These are phyloP conservation scores for Hyperoodon ampullatus DNA, from an alignment of 2,113 vertebrate genomes.

Conservation along the genomic window DNA sequence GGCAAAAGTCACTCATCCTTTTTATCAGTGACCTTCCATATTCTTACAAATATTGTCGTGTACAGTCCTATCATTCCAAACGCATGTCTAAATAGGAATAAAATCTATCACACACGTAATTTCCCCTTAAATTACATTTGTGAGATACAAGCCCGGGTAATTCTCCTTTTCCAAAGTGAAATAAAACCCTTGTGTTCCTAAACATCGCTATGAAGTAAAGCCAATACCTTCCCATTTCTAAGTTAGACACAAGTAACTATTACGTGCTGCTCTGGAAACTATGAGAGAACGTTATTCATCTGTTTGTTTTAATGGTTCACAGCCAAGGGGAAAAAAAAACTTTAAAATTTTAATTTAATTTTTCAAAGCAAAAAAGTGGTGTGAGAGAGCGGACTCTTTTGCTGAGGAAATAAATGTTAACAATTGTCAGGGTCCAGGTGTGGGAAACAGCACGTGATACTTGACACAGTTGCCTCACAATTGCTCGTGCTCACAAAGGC, in stretches of 20 bases:
- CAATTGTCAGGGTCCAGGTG: not conserved
- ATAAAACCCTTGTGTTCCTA: conserved; percentile 66
- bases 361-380: conserved; percentile 42
- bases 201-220: conserved; percentile 61
- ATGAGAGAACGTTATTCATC: conserved; percentile 80
- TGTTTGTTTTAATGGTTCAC: conserved; percentile 83
- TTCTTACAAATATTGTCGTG: not conserved
- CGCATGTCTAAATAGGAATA: conserved; percentile 54
- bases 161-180: conserved; percentile 65
- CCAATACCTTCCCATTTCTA: conserved; percentile 72
- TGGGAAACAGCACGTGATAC: not conserved
- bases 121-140: conserved; percentile 58
- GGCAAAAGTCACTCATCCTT: not conserved
- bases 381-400: not conserved
- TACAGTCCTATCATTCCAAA: conserved; percentile 39
- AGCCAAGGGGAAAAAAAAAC: conserved; percentile 66
- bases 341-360: conserved; percentile 56
- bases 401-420: not conserved
- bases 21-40: not conserved
- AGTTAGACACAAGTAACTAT: conserved; percentile 58
- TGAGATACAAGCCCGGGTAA: conserved; percentile 54
- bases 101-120: conserved; percentile 55
- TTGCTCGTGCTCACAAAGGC: not conserved
- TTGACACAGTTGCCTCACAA: not conserved
- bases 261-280: conserved; percentile 79